Percentiles rank a stretch among this genome's conserved stretches.
phyloP scores from a whole-genome alignment of 2,797 vertebrate species.

The Peromyscus aztecus region DNA sequence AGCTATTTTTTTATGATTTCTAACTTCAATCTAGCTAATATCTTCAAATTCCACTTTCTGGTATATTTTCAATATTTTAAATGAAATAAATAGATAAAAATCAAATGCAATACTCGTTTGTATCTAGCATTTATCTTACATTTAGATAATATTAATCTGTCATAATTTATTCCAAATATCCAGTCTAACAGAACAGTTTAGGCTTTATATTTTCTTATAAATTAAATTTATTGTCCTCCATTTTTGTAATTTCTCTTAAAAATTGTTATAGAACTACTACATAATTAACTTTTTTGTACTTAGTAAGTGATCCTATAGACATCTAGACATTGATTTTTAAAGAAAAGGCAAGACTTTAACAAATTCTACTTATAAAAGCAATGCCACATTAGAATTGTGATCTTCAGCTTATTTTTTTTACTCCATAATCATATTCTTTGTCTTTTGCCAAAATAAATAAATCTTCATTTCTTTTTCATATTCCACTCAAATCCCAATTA shows the following conservation, averaged over 20 bases:
- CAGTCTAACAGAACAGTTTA: background rate
- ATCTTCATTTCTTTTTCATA: background rate
- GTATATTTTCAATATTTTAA: slow-evolving; percentile 23
- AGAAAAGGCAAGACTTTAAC: background rate
- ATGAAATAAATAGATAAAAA: background rate
- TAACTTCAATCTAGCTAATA: slow-evolving; percentile 29
- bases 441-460: background rate
- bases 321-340: background rate
- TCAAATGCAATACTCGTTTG: background rate
- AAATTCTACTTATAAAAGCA: slow-evolving; percentile 34
- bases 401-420: background rate
- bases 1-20: slow-evolving; percentile 21
- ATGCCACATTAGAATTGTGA: background rate
- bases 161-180: background rate
- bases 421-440: background rate
- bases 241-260: slow-evolving; percentile 10
- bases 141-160: background rate
- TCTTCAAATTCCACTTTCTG: background rate
- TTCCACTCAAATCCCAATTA: background rate
- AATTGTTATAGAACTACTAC: background rate
- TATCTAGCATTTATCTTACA: background rate
- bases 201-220: background rate
- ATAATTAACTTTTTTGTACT: background rate
- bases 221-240: background rate
- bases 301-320: background rate